Evolutionary conservation across 2,888 invertebrate genomes (phyloP), one percentile per base, ranked within the genome.

Genomic region (Parnassius orleans): DNA sequence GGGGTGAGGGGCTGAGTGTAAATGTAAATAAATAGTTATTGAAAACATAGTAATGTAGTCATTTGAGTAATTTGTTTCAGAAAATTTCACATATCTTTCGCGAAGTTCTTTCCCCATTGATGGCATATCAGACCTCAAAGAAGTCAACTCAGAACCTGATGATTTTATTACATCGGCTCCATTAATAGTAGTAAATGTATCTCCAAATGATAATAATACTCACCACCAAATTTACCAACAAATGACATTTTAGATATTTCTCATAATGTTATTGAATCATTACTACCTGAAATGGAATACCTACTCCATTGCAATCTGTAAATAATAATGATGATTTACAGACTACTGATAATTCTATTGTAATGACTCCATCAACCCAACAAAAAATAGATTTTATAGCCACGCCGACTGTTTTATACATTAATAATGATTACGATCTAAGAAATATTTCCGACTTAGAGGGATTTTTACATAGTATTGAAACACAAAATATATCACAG

Each of bases 301-400:
- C 42, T 42, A 42, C 42, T 42, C 42, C 42, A 42, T 42, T 33
- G 47, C 47, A n/a, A 10, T 24, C 47, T 44, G 42, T 42, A 42
- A 42, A 42, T 42, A 42, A 42, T 42, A 42, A 42, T 42, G 2
- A 42, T 42, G 42, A 42, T 55, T 55, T 43, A 55, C 44, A 55
- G 55, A 55, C 56, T 56, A 56, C 47, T 47, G 56, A 56, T 33
- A 56, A 33, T 56, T 56, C 33, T 12, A 47, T 56, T 46, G 33
- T 56, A 56, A 56, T 47, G 56, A 56, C 56, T 46, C 56, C 46
- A 56, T 56, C 47, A 46, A 47, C 47, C 56, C 56, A 24, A 56
- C 56, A 56, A 56, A 56, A 56, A 56, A 56, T 9, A 19, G 56
- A 56, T 56, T 56, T 56, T 24, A 56, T 56, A 56, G 56, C 56